Base-by-base conservation (phyloP, 2,113 vertebrate species). In the Piaya cayana region DNA sequence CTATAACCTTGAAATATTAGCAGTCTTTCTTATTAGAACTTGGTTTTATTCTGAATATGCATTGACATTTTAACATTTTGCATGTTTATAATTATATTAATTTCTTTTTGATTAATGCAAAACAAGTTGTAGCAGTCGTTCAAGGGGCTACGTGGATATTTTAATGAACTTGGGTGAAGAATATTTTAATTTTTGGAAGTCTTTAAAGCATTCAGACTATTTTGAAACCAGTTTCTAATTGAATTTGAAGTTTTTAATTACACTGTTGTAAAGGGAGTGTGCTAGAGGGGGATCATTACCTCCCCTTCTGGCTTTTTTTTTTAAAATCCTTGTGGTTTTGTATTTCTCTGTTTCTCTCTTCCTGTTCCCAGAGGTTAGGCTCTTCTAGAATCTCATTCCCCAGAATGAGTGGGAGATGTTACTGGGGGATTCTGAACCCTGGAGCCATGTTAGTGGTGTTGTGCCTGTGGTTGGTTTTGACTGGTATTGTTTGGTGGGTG, bases 221-320 rank as follows among this genome's bases (percentile, higher is more conserved):
- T 92, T 95, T 71, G 67, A 93, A 96, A 83, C n/a, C 23, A 62
- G 49, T 95, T 96, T 96, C 81, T 92, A 96, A 72, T 37, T 82
- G 82, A 92, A 80, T 79, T 91, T 77, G 22, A 93, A 45, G 37
- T 78, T 96, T 94, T 94, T 94, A 92, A 93, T 88, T 60, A 92
- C 42, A 60, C 68, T 83, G 8, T 95, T 94, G 92, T 92, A 96
- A 96, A 96, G 88, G 93, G 92, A 94, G 79, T 94, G 34, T 72
- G 34, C 59, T 72, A 52, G 91, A 81, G 18, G 94, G 70, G 82
- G 65, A 68, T 82, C 36, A n/a, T 74, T 83, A 63, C 27, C 25
- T 94, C 63, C 76, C 81, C 85, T 85, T 88, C 79, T 81, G 76
- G 56, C 12, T 39, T 93, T 96, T 96, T 96, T 96, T 97, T n/a